Evolutionary conservation across 2,888 invertebrate species (phyloP), one percentile per base, ranked within the genome.

Genomic region (Dorcus hopei): DNA sequence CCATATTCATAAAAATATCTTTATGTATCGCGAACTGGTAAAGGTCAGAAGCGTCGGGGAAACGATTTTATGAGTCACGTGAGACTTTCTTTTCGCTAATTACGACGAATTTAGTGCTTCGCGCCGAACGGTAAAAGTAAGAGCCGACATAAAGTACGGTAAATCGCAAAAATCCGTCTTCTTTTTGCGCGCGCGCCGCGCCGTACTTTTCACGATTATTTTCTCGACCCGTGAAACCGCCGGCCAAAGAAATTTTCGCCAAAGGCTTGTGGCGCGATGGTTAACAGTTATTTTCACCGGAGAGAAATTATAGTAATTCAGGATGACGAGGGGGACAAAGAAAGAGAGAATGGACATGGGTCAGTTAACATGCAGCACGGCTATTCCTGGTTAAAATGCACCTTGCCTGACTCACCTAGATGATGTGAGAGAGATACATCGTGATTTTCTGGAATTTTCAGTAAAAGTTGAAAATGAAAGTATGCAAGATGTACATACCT

Each of bases 211-310:
- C 57, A 33, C 26, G 57, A 57, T 57, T 57, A 57, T 52, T 48
- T 57, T 41, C 45, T 47, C 19, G 23, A n/a, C 43, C 52, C 57
- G 52, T 57, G 52, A 52, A 57, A 51, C 52, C 38, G 38, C 19
- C 54, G 43, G 38, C n/a, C 38, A 42, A 51, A 57, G 59, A 54
- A 52, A 59, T 59, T 57, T 57, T 23, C 50, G 57, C 52, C 54
- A 9, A 41, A 59, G 59, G 53, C 47, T 48, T 9, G 52, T 39
- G 5, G 26, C 54, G 56, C 52, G 54, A 54, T 53, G 49, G 61
- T 61, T 61, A 19, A 61, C 52, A 51, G 58, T 61, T 61, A 61
- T 59, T 61, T 62, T 54, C 62, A 49, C 55, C 54, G 41, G 40
- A 45, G 57, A 59, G 56, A 59, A 59, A 59, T 59, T 59, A 52